These are phyloP conservation scores for Centroberyx gerrardi DNA, from an alignment of 2,797 vertebrate species.

Conservation along the genomic window DNA sequence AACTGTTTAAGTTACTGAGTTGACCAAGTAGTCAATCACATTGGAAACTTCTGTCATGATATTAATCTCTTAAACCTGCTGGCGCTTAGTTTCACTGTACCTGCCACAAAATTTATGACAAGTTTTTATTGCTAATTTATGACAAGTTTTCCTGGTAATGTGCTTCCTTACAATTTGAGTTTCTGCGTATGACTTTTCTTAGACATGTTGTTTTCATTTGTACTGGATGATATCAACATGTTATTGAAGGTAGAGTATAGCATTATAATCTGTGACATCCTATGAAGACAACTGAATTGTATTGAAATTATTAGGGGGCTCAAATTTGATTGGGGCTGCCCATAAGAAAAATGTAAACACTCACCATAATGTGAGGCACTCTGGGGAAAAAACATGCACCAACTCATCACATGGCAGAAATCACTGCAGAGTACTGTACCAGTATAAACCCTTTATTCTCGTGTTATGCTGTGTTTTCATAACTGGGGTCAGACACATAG, in stretches of 20 bases:
- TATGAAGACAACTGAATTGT: background rate
- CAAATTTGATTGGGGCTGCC: background rate
- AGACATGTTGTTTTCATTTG: slow-evolving; percentile 17
- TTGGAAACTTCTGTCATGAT: slow-evolving; percentile 38
- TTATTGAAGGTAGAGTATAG: slow-evolving; percentile 2
- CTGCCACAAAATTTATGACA: background rate
- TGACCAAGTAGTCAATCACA: slow-evolving; percentile 30
- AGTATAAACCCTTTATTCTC: slow-evolving; percentile 47
- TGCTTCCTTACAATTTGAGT: slow-evolving; percentile 24
- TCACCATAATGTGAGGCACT: background rate
- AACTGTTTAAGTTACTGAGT: slow-evolving; percentile 45
- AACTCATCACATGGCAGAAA: background rate
- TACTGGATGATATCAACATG: slow-evolving; percentile 39
- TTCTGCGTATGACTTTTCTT: slow-evolving; percentile 17
- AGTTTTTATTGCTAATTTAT: background rate
- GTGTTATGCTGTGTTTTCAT: slow-evolving; percentile 68
- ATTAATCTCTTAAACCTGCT: background rate
- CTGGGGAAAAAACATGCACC: background rate
- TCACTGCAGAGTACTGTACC: background rate
- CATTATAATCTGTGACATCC: background rate
- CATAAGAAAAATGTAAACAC: background rate
- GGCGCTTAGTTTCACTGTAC: background rate
- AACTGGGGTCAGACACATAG: slow-evolving; percentile 76
- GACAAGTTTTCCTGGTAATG: background rate
- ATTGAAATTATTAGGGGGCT: background rate